Evolutionary conservation across 2,888 invertebrate species (phyloP), one percentile per base, ranked within the genome.

Genomic region (Sycophila texana): DNA sequence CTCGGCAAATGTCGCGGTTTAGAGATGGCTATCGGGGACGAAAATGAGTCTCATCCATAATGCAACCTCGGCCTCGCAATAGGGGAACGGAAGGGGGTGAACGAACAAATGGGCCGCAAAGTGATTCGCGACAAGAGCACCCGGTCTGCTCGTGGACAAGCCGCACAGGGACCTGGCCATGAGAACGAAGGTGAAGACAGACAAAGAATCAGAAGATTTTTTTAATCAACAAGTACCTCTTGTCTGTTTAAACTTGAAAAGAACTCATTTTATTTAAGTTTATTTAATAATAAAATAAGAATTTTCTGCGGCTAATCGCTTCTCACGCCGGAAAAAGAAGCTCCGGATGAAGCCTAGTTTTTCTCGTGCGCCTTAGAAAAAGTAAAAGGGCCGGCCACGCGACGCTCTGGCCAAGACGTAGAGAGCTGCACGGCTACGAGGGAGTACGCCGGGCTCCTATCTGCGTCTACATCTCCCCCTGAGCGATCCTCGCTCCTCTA

Each of bases 41-140:
- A 78, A 78, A 73, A 78, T 74, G 68, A 68, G 73, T 74, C 79
- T 79, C 72, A 79, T 79, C 79, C 79, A 75, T 79, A 79, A 79
- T 79, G 75, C 75, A 66, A 58, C 49, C 53, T 79, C 60, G 51
- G 57, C 57, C 20, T 47, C 22, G 67, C 68, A 78, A 68, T 65
- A 74, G 39, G 71, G 51, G 18, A 30, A 18, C 26, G 13, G 61
- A 16, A 61, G 18, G 75, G n/a, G 53, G 16, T n/a, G n/a, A 14
- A 51, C 47, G 55, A 78, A 78, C 78, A 78, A 78, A 78, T 78
- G 78, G 68, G n/a, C 57, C 63, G 68, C 78, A 78, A 78, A 78
- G 78, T 74, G 78, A 78, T 78, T 78, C 68, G 78, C 74, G 78
- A 74, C 73, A 74, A 74, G 77, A 22, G 18, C 2, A 53, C 12